Evolutionary conservation across 2,797 vertebrate genomes (phyloP), one percentile per base, ranked within the genome.

Genomic region (Trematomus bernacchii): DNA sequence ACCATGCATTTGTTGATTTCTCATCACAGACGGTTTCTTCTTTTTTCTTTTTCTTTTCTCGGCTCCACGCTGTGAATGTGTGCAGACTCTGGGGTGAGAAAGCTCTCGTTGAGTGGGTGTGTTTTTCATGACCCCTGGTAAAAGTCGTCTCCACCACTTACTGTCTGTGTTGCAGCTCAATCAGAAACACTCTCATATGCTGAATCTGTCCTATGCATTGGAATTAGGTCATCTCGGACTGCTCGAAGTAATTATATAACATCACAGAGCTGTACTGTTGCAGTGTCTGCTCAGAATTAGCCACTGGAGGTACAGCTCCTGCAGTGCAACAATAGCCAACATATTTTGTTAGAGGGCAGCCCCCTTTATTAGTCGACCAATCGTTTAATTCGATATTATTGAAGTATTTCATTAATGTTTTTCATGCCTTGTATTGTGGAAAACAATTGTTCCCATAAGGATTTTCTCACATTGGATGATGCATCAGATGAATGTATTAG

Each of bases 161-260:
- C 51, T 21, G 64, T 77, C 52, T 63, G 77, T 85, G 71, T 40
- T 77, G 57, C 80, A 77, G 75, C 80, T 83, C 87, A 52, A 55
- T 85, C 50, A 57, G 69, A 87, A 74, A 66, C 71, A 59, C 79
- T 61, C 66, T 10, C 59, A 84, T 75, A 73, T 78, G 78, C 83
- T 55, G 75, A 81, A 84, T 83, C 66, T 47, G 73, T 86, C 79
- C 87, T 62, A 55, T 82, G 82, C 84, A 47, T 64, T 83, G 71
- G 80, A 93, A 89, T 75, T 87, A 85, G 92, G 92, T 92, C 88
- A 93, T 65, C 82, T 80, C 21, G 66, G 77, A 89, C 85, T 74
- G 82, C 84, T 91, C 59, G 6, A 65, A 79, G 88, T 90, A 83
- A 90, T 93, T 92, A 91, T 86, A 87, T 91, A 91, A 93, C 86